These are phyloP conservation scores for Holothuria glaberrima DNA, from an alignment of 35 echinoderm and acorn worm genomes.

Conservation along the genomic window DNA sequence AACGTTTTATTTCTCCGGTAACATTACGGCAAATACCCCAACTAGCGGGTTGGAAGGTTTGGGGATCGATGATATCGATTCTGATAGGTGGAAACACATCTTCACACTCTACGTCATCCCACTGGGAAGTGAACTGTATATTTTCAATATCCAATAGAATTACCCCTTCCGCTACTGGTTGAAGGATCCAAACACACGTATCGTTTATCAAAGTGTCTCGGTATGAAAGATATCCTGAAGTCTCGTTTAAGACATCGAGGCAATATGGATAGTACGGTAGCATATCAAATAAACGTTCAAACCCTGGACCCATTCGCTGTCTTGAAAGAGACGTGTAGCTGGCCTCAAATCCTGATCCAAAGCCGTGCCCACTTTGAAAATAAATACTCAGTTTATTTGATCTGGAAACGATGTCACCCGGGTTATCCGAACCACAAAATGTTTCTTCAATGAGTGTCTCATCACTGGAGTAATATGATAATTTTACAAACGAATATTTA, in stretches of 20 bases:
- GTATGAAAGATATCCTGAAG: conserved; percentile 27
- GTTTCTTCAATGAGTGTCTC: conserved; percentile 18
- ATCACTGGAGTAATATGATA: conserved; percentile 34
- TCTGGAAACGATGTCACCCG: background rate
- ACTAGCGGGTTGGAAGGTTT: background rate
- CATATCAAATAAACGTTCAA: conserved; percentile 24
- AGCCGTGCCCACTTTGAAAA: conserved; percentile 51
- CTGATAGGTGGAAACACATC: background rate
- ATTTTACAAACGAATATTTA: conserved; percentile 43
- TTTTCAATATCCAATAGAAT: background rate
- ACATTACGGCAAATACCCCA: background rate
- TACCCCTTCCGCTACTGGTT: background rate
- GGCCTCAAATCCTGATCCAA: conserved; percentile 20
- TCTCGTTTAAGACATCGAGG: conserved; percentile 13
- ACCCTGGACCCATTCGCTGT: background rate
- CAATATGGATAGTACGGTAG: background rate
- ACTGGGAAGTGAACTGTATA: background rate
- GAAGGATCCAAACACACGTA: conserved; percentile 14
- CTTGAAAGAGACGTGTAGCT: background rate
- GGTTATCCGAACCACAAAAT: conserved; percentile 20
- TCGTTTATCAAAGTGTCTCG: background rate
- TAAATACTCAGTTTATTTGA: conserved; percentile 29
- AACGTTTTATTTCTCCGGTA: background rate
- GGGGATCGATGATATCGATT: background rate
- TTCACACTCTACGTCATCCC: background rate